These are phyloP conservation scores for Pycnomerus fuliginosus DNA, from an alignment of 2,888 invertebrate species.

Conservation along the genomic window DNA sequence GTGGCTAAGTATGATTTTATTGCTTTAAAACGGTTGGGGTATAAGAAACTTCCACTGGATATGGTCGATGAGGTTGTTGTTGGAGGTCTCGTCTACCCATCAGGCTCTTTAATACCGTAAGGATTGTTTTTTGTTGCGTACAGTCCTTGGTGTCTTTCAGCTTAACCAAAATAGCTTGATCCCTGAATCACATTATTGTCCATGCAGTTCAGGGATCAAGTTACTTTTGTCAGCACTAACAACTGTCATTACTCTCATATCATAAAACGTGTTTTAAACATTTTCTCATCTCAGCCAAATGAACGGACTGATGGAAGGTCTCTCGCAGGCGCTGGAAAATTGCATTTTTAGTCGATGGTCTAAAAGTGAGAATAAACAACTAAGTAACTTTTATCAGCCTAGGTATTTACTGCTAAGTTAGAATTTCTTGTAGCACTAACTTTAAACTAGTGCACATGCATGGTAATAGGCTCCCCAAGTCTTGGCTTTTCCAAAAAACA, in stretches of 20 bases:
- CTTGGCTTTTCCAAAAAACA: too few relatives aligned
- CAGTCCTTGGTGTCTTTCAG: too few relatives aligned
- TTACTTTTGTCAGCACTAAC: too few relatives aligned
- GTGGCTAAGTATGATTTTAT: constrained; percentile 85
- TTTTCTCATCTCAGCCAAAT: not conserved
- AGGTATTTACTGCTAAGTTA: constrained; percentile 66
- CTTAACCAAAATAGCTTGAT: constrained; percentile 3
- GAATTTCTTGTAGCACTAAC: constrained; percentile 60
- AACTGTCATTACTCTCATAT: too few relatives aligned
- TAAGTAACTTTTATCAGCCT: constrained; percentile 59
- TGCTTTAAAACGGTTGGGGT: constrained; percentile 71
- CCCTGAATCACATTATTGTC: too few relatives aligned
- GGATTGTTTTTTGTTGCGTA: constrained; percentile 51
- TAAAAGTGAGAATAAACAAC: constrained; percentile 48
- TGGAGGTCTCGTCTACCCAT: constrained; percentile 80
- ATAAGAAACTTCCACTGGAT: constrained; percentile 66
- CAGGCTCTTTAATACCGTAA: constrained; percentile 81
- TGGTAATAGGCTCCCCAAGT: too few relatives aligned
- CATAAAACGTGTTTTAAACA: too few relatives aligned
- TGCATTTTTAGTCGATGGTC: constrained; percentile 66
- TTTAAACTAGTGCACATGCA: not conserved
- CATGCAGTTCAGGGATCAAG: too few relatives aligned
- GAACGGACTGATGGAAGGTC: constrained; percentile 48
- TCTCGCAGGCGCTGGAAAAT: constrained; percentile 67
- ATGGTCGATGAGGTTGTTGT: constrained; percentile 70